Conservation (phyloP, 2,888 invertebrate species). For the Vanessa cardui region DNA sequence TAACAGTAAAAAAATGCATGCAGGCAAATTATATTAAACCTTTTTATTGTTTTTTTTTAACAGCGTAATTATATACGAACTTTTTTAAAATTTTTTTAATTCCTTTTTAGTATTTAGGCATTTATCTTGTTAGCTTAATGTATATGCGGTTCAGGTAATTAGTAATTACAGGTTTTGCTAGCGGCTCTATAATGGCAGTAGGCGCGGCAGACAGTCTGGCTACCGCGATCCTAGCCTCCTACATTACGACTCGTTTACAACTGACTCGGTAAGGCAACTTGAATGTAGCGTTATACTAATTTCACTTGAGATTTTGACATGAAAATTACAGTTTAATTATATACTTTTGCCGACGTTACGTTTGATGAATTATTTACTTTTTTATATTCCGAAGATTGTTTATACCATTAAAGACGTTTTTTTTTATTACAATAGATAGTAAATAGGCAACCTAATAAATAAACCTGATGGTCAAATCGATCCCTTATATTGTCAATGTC, state of each 20-base stretch:
- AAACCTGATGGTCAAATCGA: no score
- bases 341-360: no score
- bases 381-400: no score
- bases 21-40: neutral
- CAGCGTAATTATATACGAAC: no score
- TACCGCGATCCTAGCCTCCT: slow-evolving; percentile 28
- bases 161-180: slow-evolving; percentile 30
- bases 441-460: no score
- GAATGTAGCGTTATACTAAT: slow-evolving; percentile 26
- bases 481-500: no score
- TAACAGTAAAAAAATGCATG: slow-evolving; percentile 25
- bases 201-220: slow-evolving; percentile 49
- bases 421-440: no score
- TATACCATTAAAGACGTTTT: no score
- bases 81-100: no score
- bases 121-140: neutral
- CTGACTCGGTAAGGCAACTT: slow-evolving; percentile 21
- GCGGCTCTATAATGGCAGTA: slow-evolving; percentile 39
- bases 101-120: no score
- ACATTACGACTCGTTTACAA: slow-evolving; percentile 30
- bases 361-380: no score
- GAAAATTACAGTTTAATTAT: neutral
- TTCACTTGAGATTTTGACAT: slow-evolving; percentile 16
- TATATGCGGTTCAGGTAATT: neutral
- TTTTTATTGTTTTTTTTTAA: no score